Conservation (phyloP, 2,113 vertebrate species). For the Oreotrochilus melanogaster region DNA sequence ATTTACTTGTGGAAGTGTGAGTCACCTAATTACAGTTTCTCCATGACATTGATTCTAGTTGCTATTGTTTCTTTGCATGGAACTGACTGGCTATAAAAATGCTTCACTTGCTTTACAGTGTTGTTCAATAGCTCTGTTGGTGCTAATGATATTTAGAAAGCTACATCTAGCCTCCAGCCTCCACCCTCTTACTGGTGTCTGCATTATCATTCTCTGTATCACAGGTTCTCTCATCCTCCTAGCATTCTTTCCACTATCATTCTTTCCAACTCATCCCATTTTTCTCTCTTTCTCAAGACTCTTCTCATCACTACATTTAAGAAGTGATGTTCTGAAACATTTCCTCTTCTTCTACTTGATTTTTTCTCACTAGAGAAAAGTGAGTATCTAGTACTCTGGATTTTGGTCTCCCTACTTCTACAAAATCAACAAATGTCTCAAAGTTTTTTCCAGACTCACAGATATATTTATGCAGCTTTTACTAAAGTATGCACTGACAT, state of each 20-base stretch:
- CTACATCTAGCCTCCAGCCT: background rate
- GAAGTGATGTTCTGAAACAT: background rate
- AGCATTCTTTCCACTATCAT: background rate
- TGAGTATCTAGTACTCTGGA: background rate
- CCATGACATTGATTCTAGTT: background rate
- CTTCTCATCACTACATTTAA: background rate
- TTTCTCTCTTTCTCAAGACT: background rate
- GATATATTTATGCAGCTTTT: background rate
- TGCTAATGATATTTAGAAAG: background rate
- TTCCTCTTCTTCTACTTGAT: background rate
- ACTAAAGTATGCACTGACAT: background rate
- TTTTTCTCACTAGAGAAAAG: background rate
- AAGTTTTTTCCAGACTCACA: background rate
- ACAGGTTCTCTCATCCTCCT: background rate
- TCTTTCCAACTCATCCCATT: background rate
- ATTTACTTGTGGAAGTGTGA: background rate
- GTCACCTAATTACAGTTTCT: constrained; percentile 18
- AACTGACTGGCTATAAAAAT: background rate
- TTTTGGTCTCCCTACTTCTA: background rate
- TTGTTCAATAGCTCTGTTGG: background rate
- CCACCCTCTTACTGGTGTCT: background rate
- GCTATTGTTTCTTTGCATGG: background rate
- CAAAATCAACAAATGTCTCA: background rate
- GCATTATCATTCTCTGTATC: background rate
- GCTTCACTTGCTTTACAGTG: background rate